Conservation (phyloP, 2,888 invertebrate genomes). For the Beris morrisii region DNA sequence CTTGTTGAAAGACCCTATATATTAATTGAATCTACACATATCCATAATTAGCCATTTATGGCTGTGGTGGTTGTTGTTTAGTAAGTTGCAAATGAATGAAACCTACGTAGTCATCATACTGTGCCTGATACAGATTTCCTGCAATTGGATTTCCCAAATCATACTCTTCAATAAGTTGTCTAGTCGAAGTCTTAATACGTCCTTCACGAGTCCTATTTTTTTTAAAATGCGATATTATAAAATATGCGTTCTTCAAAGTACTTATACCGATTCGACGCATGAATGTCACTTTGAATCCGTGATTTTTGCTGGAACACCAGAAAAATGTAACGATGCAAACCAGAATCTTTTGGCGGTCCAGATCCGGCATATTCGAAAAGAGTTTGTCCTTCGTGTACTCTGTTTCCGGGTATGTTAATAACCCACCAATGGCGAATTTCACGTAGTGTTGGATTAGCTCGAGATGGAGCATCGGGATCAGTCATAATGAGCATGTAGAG, state of each 20-base stretch:
- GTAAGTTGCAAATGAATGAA: no score
- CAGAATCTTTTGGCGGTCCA: conserved; percentile 75
- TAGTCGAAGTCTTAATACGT: conserved; percentile 60
- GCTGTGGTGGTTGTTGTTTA: no score
- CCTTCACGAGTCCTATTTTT: conserved; percentile 34
- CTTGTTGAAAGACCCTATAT: no score
- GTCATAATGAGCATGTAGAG: conserved; percentile 38
- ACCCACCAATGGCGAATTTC: conserved; percentile 90
- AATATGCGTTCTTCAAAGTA: background rate
- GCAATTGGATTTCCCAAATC: conserved; percentile 70
- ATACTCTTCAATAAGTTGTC: conserved; percentile 72
- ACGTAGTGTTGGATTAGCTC: conserved; percentile 74
- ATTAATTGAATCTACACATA: no score
- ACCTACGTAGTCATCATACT: conserved; percentile 67
- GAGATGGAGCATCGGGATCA: conserved; percentile 87
- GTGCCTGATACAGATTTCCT: conserved; percentile 76
- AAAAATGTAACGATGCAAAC: conserved; percentile 73
- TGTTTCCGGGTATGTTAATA: conserved; percentile 73
- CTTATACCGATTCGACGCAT: conserved; percentile 7
- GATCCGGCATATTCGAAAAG: conserved; percentile 76
- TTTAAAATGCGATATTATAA: background rate
- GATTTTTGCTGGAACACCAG: conserved; percentile 69
- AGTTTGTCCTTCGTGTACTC: conserved; percentile 68
- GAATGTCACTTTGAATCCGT: conserved; percentile 12
- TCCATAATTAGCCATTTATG: no score